Conservation (phyloP, 1,140 invertebrate species). For the Hypothenemus hampei region DNA sequence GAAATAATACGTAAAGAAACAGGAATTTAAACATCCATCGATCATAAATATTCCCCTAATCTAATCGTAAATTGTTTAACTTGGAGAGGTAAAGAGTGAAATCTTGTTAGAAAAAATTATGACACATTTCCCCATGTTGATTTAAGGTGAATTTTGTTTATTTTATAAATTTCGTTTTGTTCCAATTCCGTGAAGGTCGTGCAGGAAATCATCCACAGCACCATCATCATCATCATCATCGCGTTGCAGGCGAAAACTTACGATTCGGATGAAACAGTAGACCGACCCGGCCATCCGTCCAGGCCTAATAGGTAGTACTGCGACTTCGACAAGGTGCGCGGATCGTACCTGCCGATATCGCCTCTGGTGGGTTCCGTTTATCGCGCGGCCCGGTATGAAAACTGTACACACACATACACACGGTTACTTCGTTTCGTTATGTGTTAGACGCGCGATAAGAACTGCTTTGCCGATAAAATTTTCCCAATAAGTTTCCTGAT, state of each 20-base stretch:
- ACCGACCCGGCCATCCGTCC: no score
- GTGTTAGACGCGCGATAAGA: no score
- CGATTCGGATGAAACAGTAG: slow-evolving; percentile 17
- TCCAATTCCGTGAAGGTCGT: slow-evolving; percentile 31
- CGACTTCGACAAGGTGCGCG: slow-evolving; percentile 28
- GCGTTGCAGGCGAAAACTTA: slow-evolving; percentile 17
- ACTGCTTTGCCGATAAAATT: no score
- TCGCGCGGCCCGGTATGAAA: slow-evolving; percentile 17
- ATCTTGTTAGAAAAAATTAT: slow-evolving; percentile 20
- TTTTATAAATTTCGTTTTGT: slow-evolving; percentile 29
- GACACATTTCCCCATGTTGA: slow-evolving; percentile 14
- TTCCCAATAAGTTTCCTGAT: no score
- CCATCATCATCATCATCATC: no score
- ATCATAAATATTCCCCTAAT: slow-evolving; percentile 18
- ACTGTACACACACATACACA: no score
- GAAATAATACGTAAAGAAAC: no score
- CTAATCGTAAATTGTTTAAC: slow-evolving; percentile 22
- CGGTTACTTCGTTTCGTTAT: no score
- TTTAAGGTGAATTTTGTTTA: slow-evolving; percentile 18
- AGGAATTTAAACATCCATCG: slow-evolving; percentile 8
- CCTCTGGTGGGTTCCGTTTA: no score
- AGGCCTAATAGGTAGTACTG: slow-evolving; percentile 21
- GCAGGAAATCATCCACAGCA: slow-evolving; percentile 28
- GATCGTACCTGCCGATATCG: slow-evolving; percentile 30
- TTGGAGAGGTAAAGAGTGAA: slow-evolving; percentile 4